A percentile compares a stretch with the other conserved stretches of the same genome.
Conservation (phyloP, 2,113 vertebrate genomes). For the Heterochromis multidens region DNA sequence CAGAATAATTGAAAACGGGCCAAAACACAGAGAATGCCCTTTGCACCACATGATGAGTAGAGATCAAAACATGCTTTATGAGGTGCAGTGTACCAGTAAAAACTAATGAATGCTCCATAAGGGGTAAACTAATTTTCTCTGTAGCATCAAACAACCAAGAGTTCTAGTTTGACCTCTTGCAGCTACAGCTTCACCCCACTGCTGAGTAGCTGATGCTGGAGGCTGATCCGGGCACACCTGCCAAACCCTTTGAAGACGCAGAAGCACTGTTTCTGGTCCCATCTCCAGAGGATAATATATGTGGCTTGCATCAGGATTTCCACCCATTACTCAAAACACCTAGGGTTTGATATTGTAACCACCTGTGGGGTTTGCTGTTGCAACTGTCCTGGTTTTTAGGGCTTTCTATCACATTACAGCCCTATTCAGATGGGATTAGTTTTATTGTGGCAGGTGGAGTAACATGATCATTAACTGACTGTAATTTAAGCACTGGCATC, state of each 20-base stretch:
- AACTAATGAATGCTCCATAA: constrained; percentile 33
- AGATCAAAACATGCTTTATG: constrained; percentile 44
- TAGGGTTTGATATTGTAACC: background rate
- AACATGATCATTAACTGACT: background rate
- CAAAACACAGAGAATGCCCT: background rate
- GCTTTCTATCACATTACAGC: constrained; percentile 6
- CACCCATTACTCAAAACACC: background rate
- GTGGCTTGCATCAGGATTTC: constrained; percentile 23
- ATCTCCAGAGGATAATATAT: background rate
- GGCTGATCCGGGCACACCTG: background rate
- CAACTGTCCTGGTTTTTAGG: background rate
- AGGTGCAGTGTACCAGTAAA: constrained; percentile 37
- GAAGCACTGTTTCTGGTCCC: background rate
- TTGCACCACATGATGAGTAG: constrained; percentile 14
- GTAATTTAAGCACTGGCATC: background rate
- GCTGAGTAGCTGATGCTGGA: constrained; percentile 19
- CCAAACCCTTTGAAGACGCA: constrained; percentile 25
- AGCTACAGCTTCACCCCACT: background rate
- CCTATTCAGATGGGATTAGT: background rate
- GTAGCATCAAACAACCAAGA: background rate
- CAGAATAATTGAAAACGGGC: background rate
- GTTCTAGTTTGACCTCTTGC: background rate
- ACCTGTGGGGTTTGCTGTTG: background rate
- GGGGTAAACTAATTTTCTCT: constrained; percentile 8
- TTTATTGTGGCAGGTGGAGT: background rate